Conservation (phyloP, 35 echinoderm and acorn worm species). For the Lytechinus variegatus region DNA sequence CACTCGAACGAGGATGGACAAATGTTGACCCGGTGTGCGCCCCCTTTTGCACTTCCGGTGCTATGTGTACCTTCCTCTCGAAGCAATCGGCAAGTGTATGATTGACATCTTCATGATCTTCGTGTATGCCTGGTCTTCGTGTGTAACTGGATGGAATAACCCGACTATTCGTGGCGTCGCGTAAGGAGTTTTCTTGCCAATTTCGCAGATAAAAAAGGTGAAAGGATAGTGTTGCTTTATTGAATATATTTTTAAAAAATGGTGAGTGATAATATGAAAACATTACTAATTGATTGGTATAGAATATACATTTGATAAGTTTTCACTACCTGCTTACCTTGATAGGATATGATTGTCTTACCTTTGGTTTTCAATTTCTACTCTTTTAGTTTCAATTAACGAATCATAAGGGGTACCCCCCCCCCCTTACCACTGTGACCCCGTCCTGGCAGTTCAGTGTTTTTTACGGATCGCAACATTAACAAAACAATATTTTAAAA, state of each 20-base stretch:
- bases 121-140: neutral
- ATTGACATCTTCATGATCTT: neutral
- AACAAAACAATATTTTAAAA: too few species aligned
- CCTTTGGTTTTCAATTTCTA: too few species aligned
- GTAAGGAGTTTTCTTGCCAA: neutral
- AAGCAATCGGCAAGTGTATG: neutral
- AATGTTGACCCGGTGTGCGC: conserved; percentile 38
- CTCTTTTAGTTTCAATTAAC: too few species aligned
- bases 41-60: conserved; percentile 37
- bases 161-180: neutral
- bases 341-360: too few species aligned
- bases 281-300: too few species aligned
- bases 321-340: too few species aligned
- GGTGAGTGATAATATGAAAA: too few species aligned
- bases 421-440: too few species aligned
- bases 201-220: neutral
- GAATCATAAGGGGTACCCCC: too few species aligned
- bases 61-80: neutral
- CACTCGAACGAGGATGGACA: conserved; percentile 20
- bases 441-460: too few species aligned
- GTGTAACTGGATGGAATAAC: neutral
- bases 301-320: too few species aligned
- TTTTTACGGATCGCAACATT: too few species aligned
- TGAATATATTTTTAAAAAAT: neutral
- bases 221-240: neutral